Evolutionary conservation across 2,888 invertebrate genomes (phyloP), one percentile per base, ranked within the genome.

Genomic region (Nomada fucata): DNA sequence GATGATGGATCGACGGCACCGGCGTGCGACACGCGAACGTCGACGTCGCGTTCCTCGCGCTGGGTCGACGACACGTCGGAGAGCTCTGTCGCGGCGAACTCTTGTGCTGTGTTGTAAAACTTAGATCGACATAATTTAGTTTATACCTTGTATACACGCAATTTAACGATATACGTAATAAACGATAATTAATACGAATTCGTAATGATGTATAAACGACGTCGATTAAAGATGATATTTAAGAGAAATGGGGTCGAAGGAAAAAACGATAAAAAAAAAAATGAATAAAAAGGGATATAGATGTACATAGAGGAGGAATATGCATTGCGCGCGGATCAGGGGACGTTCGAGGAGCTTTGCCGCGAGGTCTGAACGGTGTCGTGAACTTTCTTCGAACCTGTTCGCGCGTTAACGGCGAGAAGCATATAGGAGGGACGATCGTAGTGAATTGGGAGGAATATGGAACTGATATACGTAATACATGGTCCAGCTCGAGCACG

Each of bases 81-180:
- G 75, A 86, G 88, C 84, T 85, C 89, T 88, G 91, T 91, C 91
- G 92, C 92, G 92, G 89, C 91, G 90, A 92, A 90, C 92, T 92
- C 89, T 78, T 93, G 93, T 93, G 93, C 93, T 93, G 93, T 93
- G 93, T 93, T 93, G 92, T 93, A 93, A 80, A 92, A 92, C 91
- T 92, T 93, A 93, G 91, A 92, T 93, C 89, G 91, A 92, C 91
- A 89, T 86, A 82, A 86, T 91, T 91, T 93, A 92, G 91, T 92
- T 92, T 92, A 89, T 90, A 88, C 86, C 82, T 88, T 84, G 88
- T 88, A 84, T 88, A 86, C 88, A 84, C 79, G 79, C 88, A 89
- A 91, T 91, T 80, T 91, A 60, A 91, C 89, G 90, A 92, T 92
- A 91, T 92, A 93, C 93, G 83, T 85, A 83, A 83, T 86, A 85